Evolutionary conservation across 2,113 vertebrate species (phyloP), one percentile per base, ranked within the genome.

Genomic region (Aldabrachelys gigantea): DNA sequence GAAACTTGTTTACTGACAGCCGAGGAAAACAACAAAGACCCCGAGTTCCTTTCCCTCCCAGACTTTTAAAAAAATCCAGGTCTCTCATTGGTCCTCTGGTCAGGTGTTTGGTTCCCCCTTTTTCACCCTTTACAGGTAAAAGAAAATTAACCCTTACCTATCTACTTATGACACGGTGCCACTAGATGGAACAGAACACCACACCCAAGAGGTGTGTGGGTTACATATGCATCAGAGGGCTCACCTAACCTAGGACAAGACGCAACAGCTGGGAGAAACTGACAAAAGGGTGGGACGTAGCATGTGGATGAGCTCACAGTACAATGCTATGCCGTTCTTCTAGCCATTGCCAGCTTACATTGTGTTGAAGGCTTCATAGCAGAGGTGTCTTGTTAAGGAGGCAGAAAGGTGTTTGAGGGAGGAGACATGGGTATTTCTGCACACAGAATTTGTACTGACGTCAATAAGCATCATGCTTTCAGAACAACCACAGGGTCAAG

Each of bases 301-400:
- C 0, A 0, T 2, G 1, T 8, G 31, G 49, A 24, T 72, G 62
- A 24, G 1, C 1, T 21, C 29, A 7, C 1, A 2, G 50, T 31
- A 52, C 35, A 52, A 4, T 65, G 41, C 19, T 8, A 12, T 10
- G 29, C 6, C 69, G 8, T 44, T 35, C 80, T 89, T 47, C 44
- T 22, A 82, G 4, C 11, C 50, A 8, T 41, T 25, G 47, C 84
- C 8, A 79, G 5, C 1, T 25, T 59, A 38, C 1, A 0, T 4
- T 10, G 8, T 6, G 35, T 69, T 69, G 8, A 27, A 53, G 76
- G 49, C 4, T 19, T 13, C 31, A 2, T 0, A 25, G 14, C 10
- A 88, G 5, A 57, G 56, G 56, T 57, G 25, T 24, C 56, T 35
- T 35, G 12, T 29, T 10, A 1, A 62, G 44, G 31, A 92, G 84